Evolutionary conservation across 2,888 invertebrate genomes (phyloP), one percentile per base, ranked within the genome.

Genomic region (Nebria brevicollis): DNA sequence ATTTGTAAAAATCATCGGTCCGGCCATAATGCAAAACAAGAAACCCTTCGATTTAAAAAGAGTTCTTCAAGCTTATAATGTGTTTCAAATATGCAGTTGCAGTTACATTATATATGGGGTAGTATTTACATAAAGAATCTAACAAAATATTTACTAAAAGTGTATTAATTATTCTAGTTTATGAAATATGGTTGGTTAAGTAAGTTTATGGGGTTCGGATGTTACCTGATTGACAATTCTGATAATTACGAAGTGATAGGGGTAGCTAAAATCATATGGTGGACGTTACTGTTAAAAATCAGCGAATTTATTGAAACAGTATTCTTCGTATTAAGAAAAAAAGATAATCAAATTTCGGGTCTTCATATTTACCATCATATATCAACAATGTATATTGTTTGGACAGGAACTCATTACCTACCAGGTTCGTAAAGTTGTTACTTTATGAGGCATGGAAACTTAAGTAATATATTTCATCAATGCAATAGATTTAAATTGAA

Each of bases 311-410:
- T 91, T 0, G 95, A 95, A 87, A 95, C 95, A 0, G 86, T 92
- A 4, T 93, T 95, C 87, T 95, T 95, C 86, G 89, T 94, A 13
- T 86, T 95, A 84, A 90, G 95, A 82, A 94, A 94, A 87, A 95
- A 93, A 86, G 90, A 92, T 82, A 91, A 91, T 70, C 95, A 95
- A 89, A 93, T 94, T 5, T 92, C 95, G 0, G 92, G 92, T 83
- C 89, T 95, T 72, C 95, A 95, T 84, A 88, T 95, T 1, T 95
- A 95, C 86, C 95, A 95, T 88, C 95, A 95, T 84, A 88, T 91
- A 75, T 90, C 92, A 75, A 91, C 94, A 0, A 86, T 93, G 64
- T 86, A 91, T 20, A 10, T 89, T 2, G 87, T 92, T 0, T 95
- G 94, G 92, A 84, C 91, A 0, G 91, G 89, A 0, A 90, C 92